Percentiles rank a stretch among this genome's conserved stretches.
These are phyloP conservation scores for Anthophora plumipes DNA, from an alignment of 2,888 invertebrate species.

Conservation along the genomic window DNA sequence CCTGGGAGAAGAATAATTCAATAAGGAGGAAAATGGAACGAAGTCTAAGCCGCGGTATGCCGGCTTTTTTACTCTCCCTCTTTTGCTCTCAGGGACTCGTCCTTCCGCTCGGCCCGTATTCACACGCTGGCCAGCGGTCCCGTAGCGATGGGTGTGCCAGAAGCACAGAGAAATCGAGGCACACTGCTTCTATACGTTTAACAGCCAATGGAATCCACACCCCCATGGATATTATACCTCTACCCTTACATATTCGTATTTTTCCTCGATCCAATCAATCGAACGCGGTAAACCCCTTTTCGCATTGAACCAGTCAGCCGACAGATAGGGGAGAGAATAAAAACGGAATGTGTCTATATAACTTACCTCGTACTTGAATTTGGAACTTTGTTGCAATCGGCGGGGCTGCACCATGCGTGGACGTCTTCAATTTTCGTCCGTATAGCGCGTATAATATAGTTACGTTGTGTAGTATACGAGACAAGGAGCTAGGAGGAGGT, in stretches of 20 bases:
- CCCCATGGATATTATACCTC: constrained; percentile 53
- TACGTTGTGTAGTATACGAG: constrained; percentile 37
- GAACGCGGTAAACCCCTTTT: constrained; percentile 15
- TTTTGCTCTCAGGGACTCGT: constrained; percentile 52
- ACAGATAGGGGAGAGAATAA: background rate
- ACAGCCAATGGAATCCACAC: constrained; percentile 61
- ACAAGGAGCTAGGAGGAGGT: constrained; percentile 34
- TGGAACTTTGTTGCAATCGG: constrained; percentile 36
- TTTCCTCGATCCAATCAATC: constrained; percentile 53
- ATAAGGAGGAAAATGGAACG: constrained; percentile 56
- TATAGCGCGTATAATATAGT: constrained; percentile 38
- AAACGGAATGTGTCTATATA: constrained; percentile 28
- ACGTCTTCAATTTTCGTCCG: constrained; percentile 49
- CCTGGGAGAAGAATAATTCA: constrained; percentile 50
- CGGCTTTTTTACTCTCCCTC: constrained; percentile 58
- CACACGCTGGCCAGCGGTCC: constrained; percentile 52
- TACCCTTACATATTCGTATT: constrained; percentile 36
- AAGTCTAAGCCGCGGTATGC: constrained; percentile 42
- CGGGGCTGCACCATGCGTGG: constrained; percentile 56
- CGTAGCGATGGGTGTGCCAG: constrained; percentile 67
- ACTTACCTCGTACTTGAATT: constrained; percentile 69
- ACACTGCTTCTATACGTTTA: constrained; percentile 40
- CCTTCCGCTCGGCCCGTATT: constrained; percentile 45
- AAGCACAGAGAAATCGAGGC: constrained; percentile 50
- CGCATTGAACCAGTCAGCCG: background rate